phyloP scores from a whole-genome alignment of 2,888 invertebrate genomes.

The Agriotes lineatus region DNA sequence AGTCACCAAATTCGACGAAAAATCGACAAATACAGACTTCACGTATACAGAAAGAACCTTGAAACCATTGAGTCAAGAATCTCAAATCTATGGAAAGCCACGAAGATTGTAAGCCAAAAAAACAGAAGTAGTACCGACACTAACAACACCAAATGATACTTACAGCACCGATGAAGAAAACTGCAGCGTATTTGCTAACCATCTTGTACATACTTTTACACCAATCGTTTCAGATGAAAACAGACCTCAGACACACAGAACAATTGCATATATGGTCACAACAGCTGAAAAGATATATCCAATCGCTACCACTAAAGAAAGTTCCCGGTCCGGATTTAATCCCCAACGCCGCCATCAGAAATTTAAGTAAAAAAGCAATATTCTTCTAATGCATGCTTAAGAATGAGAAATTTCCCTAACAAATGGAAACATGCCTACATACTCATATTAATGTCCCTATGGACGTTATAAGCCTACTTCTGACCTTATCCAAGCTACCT shows the following conservation, averaged over 20 bases:
- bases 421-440: neutral
- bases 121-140: neutral
- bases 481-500: slow-evolving; percentile 4
- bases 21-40: slow-evolving; percentile 4
- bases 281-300: neutral
- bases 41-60: neutral
- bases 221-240: neutral
- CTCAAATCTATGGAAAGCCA: slow-evolving; percentile 4
- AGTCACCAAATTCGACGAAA: slow-evolving; percentile 1
- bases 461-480: neutral
- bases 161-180: no score
- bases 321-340: neutral
- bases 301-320: neutral
- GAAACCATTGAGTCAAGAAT: neutral
- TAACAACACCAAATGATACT: neutral
- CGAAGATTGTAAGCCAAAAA: neutral
- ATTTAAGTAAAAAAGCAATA: no score
- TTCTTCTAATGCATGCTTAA: neutral
- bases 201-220: no score
- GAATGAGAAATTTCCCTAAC: neutral
- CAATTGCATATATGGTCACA: neutral
- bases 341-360: no score
- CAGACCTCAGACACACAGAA: no score
- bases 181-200: no score
- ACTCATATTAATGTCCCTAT: neutral